Percentiles rank a stretch among this genome's conserved stretches.
Evolutionary conservation across 2,113 vertebrate genomes (phyloP).

Genomic region (Entelurus aequoreus): DNA sequence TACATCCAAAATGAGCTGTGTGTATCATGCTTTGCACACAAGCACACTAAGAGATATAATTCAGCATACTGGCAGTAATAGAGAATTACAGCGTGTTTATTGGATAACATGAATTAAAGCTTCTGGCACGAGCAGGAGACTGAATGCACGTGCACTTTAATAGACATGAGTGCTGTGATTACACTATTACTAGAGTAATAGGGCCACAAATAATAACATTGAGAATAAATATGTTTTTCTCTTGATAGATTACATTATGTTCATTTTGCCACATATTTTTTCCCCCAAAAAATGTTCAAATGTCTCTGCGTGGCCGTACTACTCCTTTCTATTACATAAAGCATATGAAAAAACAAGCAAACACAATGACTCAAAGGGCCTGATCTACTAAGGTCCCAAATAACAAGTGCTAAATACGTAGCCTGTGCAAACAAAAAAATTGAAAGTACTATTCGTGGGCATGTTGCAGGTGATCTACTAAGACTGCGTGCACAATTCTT

Average conservation of each 20-base stretch:
- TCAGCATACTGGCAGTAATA: neutral
- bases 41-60: neutral
- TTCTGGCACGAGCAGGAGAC: neutral
- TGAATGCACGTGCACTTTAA: slow-evolving; percentile 54
- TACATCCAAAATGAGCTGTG: neutral
- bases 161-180: slow-evolving; percentile 27
- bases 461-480: too few species aligned
- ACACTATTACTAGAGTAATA: slow-evolving; percentile 4
- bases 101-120: neutral
- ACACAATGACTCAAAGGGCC: too few species aligned
- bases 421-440: too few species aligned
- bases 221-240: neutral
- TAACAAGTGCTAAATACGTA: too few species aligned
- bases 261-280: too few species aligned
- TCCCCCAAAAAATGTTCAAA: too few species aligned
- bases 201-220: neutral
- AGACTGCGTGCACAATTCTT: too few species aligned
- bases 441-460: too few species aligned
- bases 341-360: too few species aligned
- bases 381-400: too few species aligned
- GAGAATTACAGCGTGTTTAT: neutral
- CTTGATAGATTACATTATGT: neutral
- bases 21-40: neutral
- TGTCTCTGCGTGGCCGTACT: too few species aligned
- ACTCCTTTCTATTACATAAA: too few species aligned